Evolutionary conservation across 1,140 invertebrate species (phyloP), one percentile per base, ranked within the genome.

Genomic region (Pseudomyrmex concolor): DNA sequence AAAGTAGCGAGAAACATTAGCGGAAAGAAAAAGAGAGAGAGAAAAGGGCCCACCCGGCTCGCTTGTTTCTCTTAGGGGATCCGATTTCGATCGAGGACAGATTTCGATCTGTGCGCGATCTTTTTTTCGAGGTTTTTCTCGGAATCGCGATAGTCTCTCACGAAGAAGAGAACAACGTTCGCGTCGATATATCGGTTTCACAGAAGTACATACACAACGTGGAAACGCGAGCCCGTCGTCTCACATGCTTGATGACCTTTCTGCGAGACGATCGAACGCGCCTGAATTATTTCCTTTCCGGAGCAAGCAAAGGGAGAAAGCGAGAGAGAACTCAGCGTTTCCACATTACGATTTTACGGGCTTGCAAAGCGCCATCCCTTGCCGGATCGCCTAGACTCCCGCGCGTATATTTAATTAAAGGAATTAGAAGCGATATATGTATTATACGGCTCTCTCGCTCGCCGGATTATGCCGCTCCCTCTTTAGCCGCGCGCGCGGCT

Each of bases 331-430:
- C 78, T 73, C 9, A 43, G 59, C 57, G 50, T 63, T 82, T 74
- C 17, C 57, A n/a, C 71, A 82, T 82, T 74, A 82, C 25, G n/a
- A 74, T 74, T 74, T 82, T 51, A 45, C 54, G 19, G 3, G 50
- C 0, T 45, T 25, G 50, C 25, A 22, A 72, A 71, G 51, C 63
- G 43, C 7, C 59, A 63, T 25, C 19, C 10, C 19, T 8, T 54
- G 19, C 15, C 10, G 25, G 54, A 50, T 77, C 57, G 12, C 45
- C 10, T 10, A 9, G 60, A 51, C 34, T 67, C 12, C n/a, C 8
- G 12, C 63, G 34, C 25, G 43, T 62, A 83, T 84, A 84, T 88
- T 88, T 87, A 87, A 88, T 88, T 88, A 87, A 85, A 82, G 67
- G 86, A 76, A 87, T 85, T 87, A 87, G 86, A 83, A 45, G 57